Conservation (phyloP, 2,113 vertebrate species). For the Ramphastos sulfuratus region DNA sequence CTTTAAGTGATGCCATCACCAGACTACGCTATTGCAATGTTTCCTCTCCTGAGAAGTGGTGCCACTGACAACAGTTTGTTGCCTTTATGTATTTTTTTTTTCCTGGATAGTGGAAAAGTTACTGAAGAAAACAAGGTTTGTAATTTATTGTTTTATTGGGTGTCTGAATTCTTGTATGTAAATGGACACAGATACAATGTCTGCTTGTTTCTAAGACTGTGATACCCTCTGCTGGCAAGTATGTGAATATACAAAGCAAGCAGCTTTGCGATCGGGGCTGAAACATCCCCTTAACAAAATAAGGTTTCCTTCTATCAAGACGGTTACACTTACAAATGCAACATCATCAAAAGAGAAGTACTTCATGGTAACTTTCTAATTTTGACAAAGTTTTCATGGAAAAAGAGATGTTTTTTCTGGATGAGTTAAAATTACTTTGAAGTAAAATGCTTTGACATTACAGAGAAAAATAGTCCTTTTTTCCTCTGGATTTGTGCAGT, state of each 20-base stretch:
- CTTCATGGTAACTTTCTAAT: not conserved
- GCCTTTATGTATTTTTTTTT: not conserved
- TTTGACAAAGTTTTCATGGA: slow-evolving; percentile 3
- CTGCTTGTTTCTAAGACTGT: slow-evolving; percentile 26
- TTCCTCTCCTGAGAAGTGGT: not conserved
- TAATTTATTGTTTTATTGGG: not conserved
- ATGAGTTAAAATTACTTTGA: slow-evolving; percentile 18
- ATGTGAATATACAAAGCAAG: not conserved
- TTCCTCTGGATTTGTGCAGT: not conserved
- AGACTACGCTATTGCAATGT: fast-evolving
- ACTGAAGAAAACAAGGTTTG: not conserved
- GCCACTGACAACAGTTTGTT: not conserved
- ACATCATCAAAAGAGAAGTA: not conserved
- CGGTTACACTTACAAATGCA: not conserved
- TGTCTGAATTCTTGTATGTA: not conserved
- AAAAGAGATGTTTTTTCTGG: slow-evolving; percentile 4
- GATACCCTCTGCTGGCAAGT: slow-evolving; percentile 64
- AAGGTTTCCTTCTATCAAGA: not conserved
- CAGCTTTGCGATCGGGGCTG: not conserved
- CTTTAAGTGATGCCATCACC: not conserved
- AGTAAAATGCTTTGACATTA: not conserved
- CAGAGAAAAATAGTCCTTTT: not conserved
- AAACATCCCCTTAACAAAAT: not conserved
- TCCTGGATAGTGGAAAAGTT: not conserved
- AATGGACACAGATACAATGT: not conserved